Percentiles rank a stretch among this genome's conserved stretches.
phyloP scores from a whole-genome alignment of 2,888 invertebrate species.

The Trachelus iudaicus region DNA sequence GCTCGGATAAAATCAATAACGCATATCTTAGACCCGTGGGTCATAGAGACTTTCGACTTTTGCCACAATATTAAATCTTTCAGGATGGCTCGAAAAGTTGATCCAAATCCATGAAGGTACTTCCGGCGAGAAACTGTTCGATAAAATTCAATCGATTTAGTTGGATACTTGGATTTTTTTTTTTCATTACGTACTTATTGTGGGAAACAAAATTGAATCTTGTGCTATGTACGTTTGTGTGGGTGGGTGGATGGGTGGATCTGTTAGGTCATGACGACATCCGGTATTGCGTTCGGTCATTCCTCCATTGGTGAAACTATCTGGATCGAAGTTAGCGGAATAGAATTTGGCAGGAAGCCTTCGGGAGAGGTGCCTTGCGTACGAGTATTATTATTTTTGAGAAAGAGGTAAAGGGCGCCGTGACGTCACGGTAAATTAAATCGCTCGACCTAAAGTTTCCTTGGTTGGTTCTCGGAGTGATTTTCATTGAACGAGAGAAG shows the following conservation, averaged over 20 bases:
- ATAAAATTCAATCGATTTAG: not conserved
- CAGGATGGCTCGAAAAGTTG: not conserved
- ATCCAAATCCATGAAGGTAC: not conserved
- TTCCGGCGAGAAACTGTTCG: not conserved
- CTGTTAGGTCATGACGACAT: not conserved
- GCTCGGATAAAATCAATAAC: not conserved
- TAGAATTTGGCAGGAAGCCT: not conserved
- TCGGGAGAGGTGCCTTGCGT: not conserved
- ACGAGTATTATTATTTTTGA: not conserved
- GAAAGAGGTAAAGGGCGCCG: not conserved
- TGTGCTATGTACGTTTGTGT: not conserved
- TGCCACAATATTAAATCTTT: not conserved
- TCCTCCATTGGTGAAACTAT: not conserved
- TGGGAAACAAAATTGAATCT: not conserved
- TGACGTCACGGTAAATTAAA: not conserved
- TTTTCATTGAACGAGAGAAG: not conserved
- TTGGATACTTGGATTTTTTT: not conserved
- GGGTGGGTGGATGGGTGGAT: fast-evolving
- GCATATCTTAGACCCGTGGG: not conserved
- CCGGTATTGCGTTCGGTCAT: not conserved
- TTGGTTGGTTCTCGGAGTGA: not conserved
- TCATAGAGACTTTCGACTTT: not conserved
- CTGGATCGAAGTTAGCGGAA: not conserved
- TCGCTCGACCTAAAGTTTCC: not conserved
- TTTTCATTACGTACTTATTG: not conserved